Base-by-base conservation (phyloP, 2,797 vertebrate species). In the Ficedula albicollis region DNA sequence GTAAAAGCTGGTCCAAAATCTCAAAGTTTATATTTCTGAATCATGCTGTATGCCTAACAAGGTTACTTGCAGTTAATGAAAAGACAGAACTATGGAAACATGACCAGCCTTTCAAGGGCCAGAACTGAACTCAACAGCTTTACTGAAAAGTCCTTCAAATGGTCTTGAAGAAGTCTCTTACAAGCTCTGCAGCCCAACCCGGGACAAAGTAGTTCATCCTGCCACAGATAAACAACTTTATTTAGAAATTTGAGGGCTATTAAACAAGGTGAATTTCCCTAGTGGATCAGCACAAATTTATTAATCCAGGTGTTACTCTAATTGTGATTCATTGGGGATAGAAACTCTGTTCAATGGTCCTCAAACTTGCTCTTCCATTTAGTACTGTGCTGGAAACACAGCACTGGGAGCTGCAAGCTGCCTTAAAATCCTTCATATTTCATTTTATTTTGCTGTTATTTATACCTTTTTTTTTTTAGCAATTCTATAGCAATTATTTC, bases 261-360 rank as follows among this genome's bases (percentile, higher is more conserved):
- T 97, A 96, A 96, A 93, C 95, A 95, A 87, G 85, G 94, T 62
- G 87, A 96, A 96, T 96, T 95, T 97, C 92, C 95, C 95, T 60
- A 94, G 94, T 86, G 95, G 93, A 96, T 97, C 93, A 88, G 85
- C 67, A 74, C 69, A 95, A 95, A 97, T 95, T 94, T 96, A 96
- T 97, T 96, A 95, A 97, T 96, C 96, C 96, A 97, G 96, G 95
- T 96, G 95, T 95, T 96, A 60, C 95, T 95, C 67, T 97, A 96
- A 97, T 96, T 97, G 89, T 96, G 95, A 97, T 97, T 96, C 96
- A 97, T 96, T 95, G 83, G 93, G 91, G 95, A 93, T 72, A 67
- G 39, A 73, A 89, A 95, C 87, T 90, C 89, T 95, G 94, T 91
- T 96, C 91, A 97, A 94, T 93, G 92, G 93, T 90, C 94, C 96